Percentiles rank a stretch among this genome's conserved stretches.
Evolutionary conservation across 2,113 vertebrate species (phyloP).

Genomic region (Cepphus grylle): DNA sequence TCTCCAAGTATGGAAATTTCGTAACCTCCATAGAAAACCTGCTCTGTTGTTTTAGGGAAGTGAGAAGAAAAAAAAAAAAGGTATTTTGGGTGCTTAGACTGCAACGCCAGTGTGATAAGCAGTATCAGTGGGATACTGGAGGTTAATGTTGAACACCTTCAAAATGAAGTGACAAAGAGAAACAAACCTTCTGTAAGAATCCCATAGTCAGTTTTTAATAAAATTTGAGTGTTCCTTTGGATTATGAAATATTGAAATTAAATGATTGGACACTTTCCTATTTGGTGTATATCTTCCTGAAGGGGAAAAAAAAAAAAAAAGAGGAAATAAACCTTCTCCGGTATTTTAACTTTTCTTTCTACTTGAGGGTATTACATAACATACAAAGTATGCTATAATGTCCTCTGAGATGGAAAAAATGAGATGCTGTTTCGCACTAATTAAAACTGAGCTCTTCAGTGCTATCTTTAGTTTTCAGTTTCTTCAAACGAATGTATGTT

Average conservation of each 20-base stretch:
- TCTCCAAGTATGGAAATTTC: not conserved
- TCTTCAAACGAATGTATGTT: not conserved
- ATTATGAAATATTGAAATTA: not conserved
- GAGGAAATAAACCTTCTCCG: not conserved
- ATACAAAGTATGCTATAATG: not conserved
- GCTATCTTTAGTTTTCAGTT: conserved; percentile 16
- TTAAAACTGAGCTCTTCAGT: not conserved
- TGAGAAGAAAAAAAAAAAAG: not conserved
- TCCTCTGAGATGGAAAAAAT: not conserved
- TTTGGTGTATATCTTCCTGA: not conserved
- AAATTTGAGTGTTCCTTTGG: not conserved
- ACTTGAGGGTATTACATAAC: not conserved
- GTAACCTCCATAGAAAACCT: not conserved
- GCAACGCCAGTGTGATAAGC: not conserved
- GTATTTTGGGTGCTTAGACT: not conserved
- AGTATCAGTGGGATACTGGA: not conserved
- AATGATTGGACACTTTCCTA: not conserved
- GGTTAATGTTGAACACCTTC: not conserved
- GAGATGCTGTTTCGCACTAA: not conserved
- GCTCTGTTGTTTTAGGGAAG: not conserved
- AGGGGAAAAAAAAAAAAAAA: not conserved
- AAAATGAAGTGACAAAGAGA: not conserved
- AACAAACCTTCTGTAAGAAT: not conserved
- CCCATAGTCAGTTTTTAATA: not conserved
- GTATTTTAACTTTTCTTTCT: not conserved